Evolutionary conservation across 35 echinoderm and acorn worm genomes (phyloP), one percentile per base, ranked within the genome.

Genomic region (Lytechinus pictus): DNA sequence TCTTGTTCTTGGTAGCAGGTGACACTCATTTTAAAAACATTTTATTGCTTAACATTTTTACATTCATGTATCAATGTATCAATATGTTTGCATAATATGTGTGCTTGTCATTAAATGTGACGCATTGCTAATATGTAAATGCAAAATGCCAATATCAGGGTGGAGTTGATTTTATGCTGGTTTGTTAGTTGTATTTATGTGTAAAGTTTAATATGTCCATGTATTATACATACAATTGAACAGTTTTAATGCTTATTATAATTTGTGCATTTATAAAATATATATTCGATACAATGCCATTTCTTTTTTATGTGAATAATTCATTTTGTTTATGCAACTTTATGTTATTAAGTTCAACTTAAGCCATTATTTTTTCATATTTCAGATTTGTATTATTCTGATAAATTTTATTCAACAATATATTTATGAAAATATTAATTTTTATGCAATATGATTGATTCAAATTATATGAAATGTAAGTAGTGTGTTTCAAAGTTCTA

Each of bases 391-490:
- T 90, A 9, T 93, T 57, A 93, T 54, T 93, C 52, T 44, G 28
- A 90, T 52, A 90, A 90, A 44, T 44, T 52, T 55, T 57, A 93
- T 53, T 16, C 55, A 93, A 54, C 28, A 93, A 55, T 55, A 57
- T 93, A 93, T 93, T 93, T 93, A 93, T 54, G 54, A 93, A 93
- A 54, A 16, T 19, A 57, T 55, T 9, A n/a, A 54, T 55, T 57
- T 54, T 55, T 93, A 93, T 93, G 92, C 92, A 93, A 93, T 93
- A 93, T 93, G 27, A 93, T 93, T 93, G 53, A 33, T 93, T 93
- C 11, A 54, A 52, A 14, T 79, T 79, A 79, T 79, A 79, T 24
- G 21, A 79, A 79, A 79, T 79, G 66, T 79, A 79, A 79, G 66
- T 79, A 79, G 66, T 79, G 66, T 79, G 66, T 79, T 79, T 24